Percentiles rank a stretch among this genome's conserved stretches.
Evolutionary conservation across 1,140 invertebrate species (phyloP).

Genomic region (Limonius californicus): DNA sequence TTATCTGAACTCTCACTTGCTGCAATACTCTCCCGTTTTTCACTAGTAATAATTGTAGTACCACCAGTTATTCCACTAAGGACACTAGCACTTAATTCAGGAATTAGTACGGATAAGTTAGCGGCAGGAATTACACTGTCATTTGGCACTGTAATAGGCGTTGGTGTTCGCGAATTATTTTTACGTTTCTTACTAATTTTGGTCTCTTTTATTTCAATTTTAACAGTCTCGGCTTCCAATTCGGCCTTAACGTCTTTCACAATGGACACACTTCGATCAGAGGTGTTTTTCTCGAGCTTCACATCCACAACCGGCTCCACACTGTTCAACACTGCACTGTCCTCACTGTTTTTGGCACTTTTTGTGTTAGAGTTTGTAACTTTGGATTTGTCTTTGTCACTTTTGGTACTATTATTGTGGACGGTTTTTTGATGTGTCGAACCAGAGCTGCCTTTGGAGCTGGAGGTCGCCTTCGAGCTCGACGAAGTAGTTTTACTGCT

Average conservation of each 20-base stretch:
- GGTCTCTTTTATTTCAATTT: conserved; percentile 28
- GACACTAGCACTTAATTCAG: conserved; percentile 16
- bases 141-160: conserved; percentile 35
- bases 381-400: conserved; percentile 35
- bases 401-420: conserved; percentile 36
- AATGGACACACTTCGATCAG: conserved; percentile 39
- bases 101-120: conserved; percentile 12
- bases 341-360: conserved; percentile 35
- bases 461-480: conserved; percentile 25
- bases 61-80: conserved; percentile 7
- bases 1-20: conserved; percentile 36
- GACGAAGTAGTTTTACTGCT: conserved; percentile 30
- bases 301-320: neutral
- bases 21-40: conserved; percentile 16
- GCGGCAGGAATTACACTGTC: conserved; percentile 32
- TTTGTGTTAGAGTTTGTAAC: conserved; percentile 22
- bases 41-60: conserved; percentile 20
- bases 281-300: conserved; percentile 31
- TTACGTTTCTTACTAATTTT: conserved; percentile 33
- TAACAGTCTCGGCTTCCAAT: conserved; percentile 46
- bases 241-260: conserved; percentile 44
- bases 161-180: conserved; percentile 43
- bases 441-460: conserved; percentile 22
- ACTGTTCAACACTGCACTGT: conserved; percentile 13
- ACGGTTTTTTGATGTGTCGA: conserved; percentile 39